A percentile compares a stretch with the other conserved stretches of the same genome.
Conservation (phyloP, 2,888 invertebrate species). For the Cistogaster globosa region DNA sequence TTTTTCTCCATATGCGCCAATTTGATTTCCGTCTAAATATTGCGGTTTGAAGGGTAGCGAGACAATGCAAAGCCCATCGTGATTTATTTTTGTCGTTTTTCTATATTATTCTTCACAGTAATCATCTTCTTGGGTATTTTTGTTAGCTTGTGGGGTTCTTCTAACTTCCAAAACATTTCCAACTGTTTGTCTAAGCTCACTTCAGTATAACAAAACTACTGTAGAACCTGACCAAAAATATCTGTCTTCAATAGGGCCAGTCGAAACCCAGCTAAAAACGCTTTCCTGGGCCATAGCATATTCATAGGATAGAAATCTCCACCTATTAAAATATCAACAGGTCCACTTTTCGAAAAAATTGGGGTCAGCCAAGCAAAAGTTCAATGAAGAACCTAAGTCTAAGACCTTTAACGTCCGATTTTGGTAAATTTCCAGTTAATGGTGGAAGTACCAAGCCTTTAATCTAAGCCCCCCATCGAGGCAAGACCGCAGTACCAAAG, state of each 20-base stretch:
- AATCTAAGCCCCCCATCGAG: background rate
- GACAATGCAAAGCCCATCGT: background rate
- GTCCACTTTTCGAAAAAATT: background rate
- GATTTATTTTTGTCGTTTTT: background rate
- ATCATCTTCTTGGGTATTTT: background rate
- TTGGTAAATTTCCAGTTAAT: background rate
- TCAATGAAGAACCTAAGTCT: background rate
- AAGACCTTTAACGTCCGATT: background rate
- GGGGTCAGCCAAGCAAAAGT: background rate
- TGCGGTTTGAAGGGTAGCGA: background rate
- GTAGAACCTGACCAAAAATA: background rate
- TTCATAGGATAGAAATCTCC: background rate
- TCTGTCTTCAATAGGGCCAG: background rate
- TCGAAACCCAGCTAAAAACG: slow-evolving; percentile 3
- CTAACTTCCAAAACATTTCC: slow-evolving; percentile 32
- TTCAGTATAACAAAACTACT: slow-evolving; percentile 12
- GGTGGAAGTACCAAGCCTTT: background rate
- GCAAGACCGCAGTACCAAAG: background rate
- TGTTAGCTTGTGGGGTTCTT: slow-evolving; percentile 18
- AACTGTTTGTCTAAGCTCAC: slow-evolving; percentile 4
- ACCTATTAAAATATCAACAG: background rate
- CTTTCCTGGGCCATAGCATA: slow-evolving; percentile 27
- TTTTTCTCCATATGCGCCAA: too few relatives aligned
- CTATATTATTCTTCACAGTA: background rate
- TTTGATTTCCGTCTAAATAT: too few relatives aligned